Base-by-base conservation (phyloP, 1,140 invertebrate species). In the Vanessa tameamea region DNA sequence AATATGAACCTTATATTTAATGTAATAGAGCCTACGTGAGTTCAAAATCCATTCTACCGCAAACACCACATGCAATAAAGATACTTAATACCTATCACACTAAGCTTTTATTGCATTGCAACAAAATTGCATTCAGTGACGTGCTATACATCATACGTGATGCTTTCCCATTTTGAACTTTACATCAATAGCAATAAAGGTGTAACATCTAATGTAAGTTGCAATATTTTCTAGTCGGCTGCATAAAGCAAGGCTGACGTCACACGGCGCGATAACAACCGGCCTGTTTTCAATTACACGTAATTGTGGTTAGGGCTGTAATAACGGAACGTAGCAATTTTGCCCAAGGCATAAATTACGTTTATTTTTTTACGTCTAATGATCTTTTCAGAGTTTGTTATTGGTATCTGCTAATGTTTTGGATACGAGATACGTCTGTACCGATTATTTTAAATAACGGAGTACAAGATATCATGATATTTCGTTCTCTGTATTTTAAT, bases 201-300 rank as follows among this genome's bases (percentile, higher is more conserved):
- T 61, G 57, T 61, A 61, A 61, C 26, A 61, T 61, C 26, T n/a
- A 15, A 61, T 61, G 57, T 23, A 37, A n/a, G 64, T 65, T 69
- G 70, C 70, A 72, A 76, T 78, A 75, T 64, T 77, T 78, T 72
- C 61, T 68, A 72, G 65, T 61, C 55, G 68, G 69, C 74, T 78
- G 76, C 76, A 78, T 70, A 73, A 69, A 77, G 57, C 76, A 53
- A 68, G 69, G n/a, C 75, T 84, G 82, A 82, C 84, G 85, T 84
- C 86, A 86, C 81, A 77, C 76, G 72, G 64, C 67, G 71, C 78
- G 74, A 82, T 86, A 88, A 88, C 85, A 82, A 85, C 79, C 82
- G 83, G 84, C 83, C 80, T 69, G 81, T 83, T 88, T 90, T 90
- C 88, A 89, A 90, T 90, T 90, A 88, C 86, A 84, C 78, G 81